A percentile compares a stretch with the other conserved stretches of the same genome.
Conservation (phyloP, 2,797 vertebrate species). For the Decapterus maruadsi region DNA sequence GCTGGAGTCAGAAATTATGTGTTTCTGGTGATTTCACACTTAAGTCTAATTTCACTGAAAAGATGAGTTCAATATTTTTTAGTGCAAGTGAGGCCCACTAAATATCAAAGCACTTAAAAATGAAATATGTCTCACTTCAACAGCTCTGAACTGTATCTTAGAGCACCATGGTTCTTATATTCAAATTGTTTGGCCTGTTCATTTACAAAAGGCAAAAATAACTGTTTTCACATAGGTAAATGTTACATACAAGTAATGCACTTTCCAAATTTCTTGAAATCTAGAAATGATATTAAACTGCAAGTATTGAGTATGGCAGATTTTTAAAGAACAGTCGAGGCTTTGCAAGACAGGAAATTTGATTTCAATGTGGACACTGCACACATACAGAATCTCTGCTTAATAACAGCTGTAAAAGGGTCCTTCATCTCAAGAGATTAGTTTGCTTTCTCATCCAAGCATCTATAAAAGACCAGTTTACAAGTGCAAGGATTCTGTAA, state of each 20-base stretch:
- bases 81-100: not conserved
- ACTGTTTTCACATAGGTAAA: not conserved
- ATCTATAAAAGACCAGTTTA: slow-evolving; percentile 63
- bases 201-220: not conserved
- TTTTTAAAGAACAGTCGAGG: not conserved
- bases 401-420: not conserved
- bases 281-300: not conserved
- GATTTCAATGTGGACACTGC: slow-evolving; percentile 31
- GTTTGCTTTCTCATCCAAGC: slow-evolving; percentile 49
- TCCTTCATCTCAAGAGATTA: slow-evolving; percentile 48
- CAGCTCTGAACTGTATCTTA: not conserved
- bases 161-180: not conserved
- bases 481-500: slow-evolving; percentile 69
- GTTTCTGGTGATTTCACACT: slow-evolving; percentile 26
- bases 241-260: not conserved
- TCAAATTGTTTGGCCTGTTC: not conserved
- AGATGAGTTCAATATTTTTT: slow-evolving; percentile 11
- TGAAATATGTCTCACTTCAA: not conserved
- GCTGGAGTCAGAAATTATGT: slow-evolving; percentile 1
- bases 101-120: slow-evolving; percentile 23
- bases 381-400: slow-evolving; percentile 1
- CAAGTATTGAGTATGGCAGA: not conserved
- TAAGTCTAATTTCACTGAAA: slow-evolving; percentile 11
- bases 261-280: not conserved
- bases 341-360: not conserved